phyloP scores from a whole-genome alignment of 2,797 vertebrate genomes.

The Cossypha niveicapilla region DNA sequence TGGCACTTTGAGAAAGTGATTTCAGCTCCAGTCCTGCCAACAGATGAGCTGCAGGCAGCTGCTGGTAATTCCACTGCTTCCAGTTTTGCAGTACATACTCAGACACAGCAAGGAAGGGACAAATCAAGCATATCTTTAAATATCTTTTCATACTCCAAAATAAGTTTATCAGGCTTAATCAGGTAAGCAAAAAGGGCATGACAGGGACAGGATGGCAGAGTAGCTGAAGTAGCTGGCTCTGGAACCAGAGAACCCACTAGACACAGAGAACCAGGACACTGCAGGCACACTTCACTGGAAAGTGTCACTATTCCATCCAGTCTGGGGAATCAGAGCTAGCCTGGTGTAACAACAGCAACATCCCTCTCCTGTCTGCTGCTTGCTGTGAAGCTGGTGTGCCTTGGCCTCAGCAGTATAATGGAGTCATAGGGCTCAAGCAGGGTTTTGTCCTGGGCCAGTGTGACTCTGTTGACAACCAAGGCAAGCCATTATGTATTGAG shows the following conservation, averaged over 20 bases:
- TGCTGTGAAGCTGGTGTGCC: not conserved
- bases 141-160: not conserved
- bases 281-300: not conserved
- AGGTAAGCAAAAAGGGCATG: not conserved
- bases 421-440: not conserved
- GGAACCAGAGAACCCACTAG: not conserved
- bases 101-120: not conserved
- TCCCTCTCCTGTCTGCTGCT: not conserved
- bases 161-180: not conserved
- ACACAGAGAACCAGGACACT: not conserved
- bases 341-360: not conserved
- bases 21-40: conserved; percentile 34
- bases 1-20: conserved; percentile 63
- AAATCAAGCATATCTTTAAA: not conserved
- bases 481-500: not conserved
- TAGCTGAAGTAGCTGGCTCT: not conserved
- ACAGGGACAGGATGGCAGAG: not conserved
- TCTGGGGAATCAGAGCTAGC: not conserved
- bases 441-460: not conserved
- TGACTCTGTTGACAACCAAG: not conserved
- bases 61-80: not conserved
- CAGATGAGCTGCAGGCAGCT: conserved; percentile 58
- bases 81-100: not conserved
- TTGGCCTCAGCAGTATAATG: not conserved
- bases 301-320: not conserved